Conservation (phyloP, 2,888 invertebrate species). For the Gisinianus flammeolus region DNA sequence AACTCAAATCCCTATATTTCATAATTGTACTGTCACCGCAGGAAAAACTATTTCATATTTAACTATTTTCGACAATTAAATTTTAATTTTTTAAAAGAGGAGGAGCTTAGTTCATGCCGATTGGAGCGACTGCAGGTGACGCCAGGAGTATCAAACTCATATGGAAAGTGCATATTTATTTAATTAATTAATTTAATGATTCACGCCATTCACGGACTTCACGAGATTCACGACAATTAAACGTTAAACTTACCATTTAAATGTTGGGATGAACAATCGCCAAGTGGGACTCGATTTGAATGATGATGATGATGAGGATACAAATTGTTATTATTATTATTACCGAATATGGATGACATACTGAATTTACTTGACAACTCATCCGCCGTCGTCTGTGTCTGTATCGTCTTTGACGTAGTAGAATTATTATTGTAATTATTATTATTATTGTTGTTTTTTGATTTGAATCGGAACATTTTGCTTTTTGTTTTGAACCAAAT, state of each 20-base stretch:
- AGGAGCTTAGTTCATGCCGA: not conserved
- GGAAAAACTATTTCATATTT: not conserved
- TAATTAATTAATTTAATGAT: not conserved
- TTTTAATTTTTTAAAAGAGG: not conserved
- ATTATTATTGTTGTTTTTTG: no score
- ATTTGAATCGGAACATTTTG: no score
- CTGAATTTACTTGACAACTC: no score
- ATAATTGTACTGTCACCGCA: not conserved
- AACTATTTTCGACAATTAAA: not conserved
- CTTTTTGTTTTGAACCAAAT: no score
- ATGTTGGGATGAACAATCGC: slow-evolving; percentile 1
- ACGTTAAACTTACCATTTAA: slow-evolving; percentile 1
- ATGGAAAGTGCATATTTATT: not conserved
- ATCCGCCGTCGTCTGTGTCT: no score
- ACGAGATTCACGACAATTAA: no score
- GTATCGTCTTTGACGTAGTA: no score
- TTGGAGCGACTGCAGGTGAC: not conserved
- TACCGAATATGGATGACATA: no score
- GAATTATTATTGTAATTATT: no score
- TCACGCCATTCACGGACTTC: no score
- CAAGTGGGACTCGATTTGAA: not conserved
- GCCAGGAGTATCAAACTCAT: not conserved
- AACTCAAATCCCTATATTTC: not conserved
- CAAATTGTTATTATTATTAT: no score
- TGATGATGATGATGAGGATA: not conserved